These are phyloP conservation scores for Nomada fucata DNA, from an alignment of 2,888 invertebrate species.

Conservation along the genomic window DNA sequence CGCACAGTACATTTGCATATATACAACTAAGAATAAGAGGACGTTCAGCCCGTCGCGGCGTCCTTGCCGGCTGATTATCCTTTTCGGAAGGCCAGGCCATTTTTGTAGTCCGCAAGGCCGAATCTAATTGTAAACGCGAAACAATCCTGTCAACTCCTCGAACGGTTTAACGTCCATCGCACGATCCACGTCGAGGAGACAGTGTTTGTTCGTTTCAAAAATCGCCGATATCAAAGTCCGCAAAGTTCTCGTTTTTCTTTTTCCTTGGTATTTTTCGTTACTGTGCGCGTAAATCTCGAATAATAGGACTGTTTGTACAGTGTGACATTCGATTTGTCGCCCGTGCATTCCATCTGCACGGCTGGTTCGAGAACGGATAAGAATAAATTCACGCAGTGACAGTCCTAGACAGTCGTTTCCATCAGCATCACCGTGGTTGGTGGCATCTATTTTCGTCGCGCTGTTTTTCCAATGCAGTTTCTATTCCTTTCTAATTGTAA, in stretches of 20 bases:
- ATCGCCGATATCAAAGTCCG: no score
- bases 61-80: conserved; percentile 65
- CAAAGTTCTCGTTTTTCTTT: no score
- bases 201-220: no score
- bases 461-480: conserved; percentile 18
- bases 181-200: no score
- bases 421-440: background rate
- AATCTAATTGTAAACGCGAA: conserved; percentile 25
- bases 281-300: no score
- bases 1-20: conserved; percentile 38
- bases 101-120: conserved; percentile 17
- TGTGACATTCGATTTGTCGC: no score
- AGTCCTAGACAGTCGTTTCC: conserved; percentile 16
- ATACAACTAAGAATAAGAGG: conserved; percentile 19
- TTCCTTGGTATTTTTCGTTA: no score
- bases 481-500: background rate
- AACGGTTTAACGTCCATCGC: conserved; percentile 1
- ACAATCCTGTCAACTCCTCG: conserved; percentile 4
- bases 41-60: conserved; percentile 26
- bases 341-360: no score
- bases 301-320: no score
- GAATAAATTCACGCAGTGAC: conserved; percentile 9
- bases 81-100: conserved; percentile 56
- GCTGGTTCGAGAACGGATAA: no score
- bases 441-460: conserved; percentile 17